phyloP scores from a whole-genome alignment of 2,113 vertebrate species.

The Andinoacara biseriatus region DNA sequence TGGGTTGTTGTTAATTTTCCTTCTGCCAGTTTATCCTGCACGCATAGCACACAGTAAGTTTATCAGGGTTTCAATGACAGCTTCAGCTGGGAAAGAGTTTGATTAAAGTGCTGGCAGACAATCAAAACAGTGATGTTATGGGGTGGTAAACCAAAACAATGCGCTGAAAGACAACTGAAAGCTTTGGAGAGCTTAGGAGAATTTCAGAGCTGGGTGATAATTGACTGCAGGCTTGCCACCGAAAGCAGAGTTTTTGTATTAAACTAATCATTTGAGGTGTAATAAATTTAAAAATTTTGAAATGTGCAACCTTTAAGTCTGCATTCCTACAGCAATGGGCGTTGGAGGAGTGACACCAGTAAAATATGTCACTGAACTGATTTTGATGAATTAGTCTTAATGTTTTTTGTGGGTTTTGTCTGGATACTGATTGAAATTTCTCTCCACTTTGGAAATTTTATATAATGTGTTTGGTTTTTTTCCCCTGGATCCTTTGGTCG shows the following conservation, averaged over 20 bases:
- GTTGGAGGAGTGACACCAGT: background rate
- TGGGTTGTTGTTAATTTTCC: background rate
- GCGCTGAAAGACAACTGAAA: background rate
- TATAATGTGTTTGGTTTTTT: too few relatives aligned
- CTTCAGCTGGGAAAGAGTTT: background rate
- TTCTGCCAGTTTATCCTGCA: background rate
- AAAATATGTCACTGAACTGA: background rate
- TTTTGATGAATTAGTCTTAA: too few relatives aligned
- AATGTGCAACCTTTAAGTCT: background rate
- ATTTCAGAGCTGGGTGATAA: background rate
- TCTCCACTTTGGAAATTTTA: too few relatives aligned
- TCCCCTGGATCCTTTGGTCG: too few relatives aligned
- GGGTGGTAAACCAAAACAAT: background rate
- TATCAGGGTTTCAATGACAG: background rate
- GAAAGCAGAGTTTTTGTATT: background rate
- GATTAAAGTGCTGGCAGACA: background rate
- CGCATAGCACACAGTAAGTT: too few relatives aligned
- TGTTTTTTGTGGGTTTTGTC: background rate
- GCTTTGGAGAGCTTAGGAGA: background rate
- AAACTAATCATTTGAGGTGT: background rate
- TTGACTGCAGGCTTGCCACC: background rate
- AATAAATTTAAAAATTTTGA: background rate
- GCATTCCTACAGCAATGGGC: fast-evolving
- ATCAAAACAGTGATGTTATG: background rate
- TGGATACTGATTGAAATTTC: background rate